Evolutionary conservation across 2,888 invertebrate species (phyloP).

Genomic region (Ophraella communa): DNA sequence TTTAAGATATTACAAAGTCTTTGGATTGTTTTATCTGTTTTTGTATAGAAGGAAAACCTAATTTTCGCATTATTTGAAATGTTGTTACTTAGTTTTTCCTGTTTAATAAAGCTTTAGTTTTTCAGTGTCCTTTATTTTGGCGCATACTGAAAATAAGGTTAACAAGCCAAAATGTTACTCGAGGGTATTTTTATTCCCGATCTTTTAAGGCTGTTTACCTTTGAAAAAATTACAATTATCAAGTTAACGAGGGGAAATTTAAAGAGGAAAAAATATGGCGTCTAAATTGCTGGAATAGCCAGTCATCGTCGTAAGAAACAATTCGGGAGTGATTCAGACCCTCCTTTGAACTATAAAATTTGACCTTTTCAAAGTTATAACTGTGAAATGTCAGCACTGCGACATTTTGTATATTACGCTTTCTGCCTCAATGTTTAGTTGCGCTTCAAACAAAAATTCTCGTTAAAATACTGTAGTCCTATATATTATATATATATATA

Average conservation of each 20-base stretch:
- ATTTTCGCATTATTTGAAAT: no score
- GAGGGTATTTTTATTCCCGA: no score
- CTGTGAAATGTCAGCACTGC: conserved; percentile 25
- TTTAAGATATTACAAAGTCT: no score
- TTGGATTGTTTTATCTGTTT: no score
- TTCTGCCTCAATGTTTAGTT: neutral
- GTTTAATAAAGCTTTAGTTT: no score
- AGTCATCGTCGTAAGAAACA: conserved; percentile 17
- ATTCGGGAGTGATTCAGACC: conserved; percentile 9
- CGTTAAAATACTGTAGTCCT: conserved; percentile 6
- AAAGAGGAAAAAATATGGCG: conserved; percentile 1
- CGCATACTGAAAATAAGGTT: no score
- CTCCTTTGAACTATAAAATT: conserved; percentile 28
- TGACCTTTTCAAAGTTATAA: conserved; percentile 22
- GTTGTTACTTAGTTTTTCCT: no score
- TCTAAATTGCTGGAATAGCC: conserved; percentile 22
- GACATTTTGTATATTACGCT: conserved; percentile 21
- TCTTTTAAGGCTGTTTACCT: no score
- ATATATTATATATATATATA: no score
- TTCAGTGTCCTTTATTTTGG: no score
- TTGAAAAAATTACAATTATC: neutral
- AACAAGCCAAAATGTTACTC: no score
- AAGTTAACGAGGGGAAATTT: neutral
- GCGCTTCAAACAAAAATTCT: neutral
- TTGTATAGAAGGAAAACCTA: no score